Evolutionary conservation across 2,888 invertebrate species (phyloP), one percentile per base, ranked within the genome.

Genomic region (Steinernema hermaphroditum): DNA sequence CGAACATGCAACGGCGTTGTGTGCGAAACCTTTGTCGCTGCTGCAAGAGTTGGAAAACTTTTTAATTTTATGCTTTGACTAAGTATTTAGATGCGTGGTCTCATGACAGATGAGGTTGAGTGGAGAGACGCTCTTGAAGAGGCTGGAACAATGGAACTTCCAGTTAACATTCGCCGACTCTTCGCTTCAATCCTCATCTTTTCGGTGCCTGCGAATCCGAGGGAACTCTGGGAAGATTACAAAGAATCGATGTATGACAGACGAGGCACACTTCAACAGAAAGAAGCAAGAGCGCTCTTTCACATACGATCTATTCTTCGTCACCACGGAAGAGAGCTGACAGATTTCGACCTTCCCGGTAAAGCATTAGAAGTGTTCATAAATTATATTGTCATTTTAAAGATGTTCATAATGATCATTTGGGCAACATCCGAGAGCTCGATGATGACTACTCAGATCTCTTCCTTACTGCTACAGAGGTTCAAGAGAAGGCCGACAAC

Each of bases 51-150:
- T 12, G 16, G 8, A n/a, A n/a, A 27, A 27, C 1, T 16, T 27
- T 9, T 6, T 6, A 19, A 46, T 9, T 9, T 4, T 9, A 46
- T 9, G 37, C 37, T 8, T 12, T 6, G 22, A 9, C 9, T 46
- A 9, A 9, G 2, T 19, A 16, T 46, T 16, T 46, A 9, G 4
- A 9, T 46, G 22, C 41, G 68, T 24, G 69, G 68, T 1, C 27
- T 73, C 16, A 73, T 75, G 75, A 69, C 72, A 22, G 75, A 72
- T 27, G 68, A 73, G 12, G 6, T 9, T 1, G 75, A 75, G 32
- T 75, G 72, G 75, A 27, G 50, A 0, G 19, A 2, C 0, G 70
- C 49, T 0, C 12, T 74, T 0, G 16, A 27, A 4, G 74, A 74
- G 68, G 57, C 71, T 37, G 70, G 19, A 0, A 14, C 0, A 2